Base-by-base conservation (phyloP, 2,113 vertebrate genomes). In the Nematolebias whitei region DNA sequence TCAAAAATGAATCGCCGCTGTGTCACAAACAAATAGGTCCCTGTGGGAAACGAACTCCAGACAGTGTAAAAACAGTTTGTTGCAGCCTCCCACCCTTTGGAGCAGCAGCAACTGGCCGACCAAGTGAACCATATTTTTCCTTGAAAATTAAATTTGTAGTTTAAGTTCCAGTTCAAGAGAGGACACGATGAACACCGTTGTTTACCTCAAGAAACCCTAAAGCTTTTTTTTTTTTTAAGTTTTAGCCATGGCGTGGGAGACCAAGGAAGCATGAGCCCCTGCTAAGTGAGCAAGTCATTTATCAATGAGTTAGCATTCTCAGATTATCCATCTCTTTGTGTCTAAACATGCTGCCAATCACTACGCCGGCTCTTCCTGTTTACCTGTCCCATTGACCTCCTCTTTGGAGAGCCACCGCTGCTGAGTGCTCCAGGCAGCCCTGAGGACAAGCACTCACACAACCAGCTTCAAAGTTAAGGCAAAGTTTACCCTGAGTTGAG, bases 401-500 rank as follows among this genome's bases (percentile, higher is more conserved):
- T 74, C 76, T 87, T 86, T 74, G 80, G 76, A 83, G 71, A 85
- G 85, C 76, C 83, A 80, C 80, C 61, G 66, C 79, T 47, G 52
- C 72, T 82, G 80, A 88, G 79, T 83, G 82, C 79, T 80, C 57
- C 16, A 55, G 51, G 68, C 82, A 74, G 77, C 80, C 79, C 78
- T 7, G 62, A 79, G 84, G 85, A 85, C 88, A 83, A 80, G 85
- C 84, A 78, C 85, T 87, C 80, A 86, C 76, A 82, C 51, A 66
- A 77, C 79, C 74, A 32, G 83, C 82, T 87, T 90, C 87, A 89
- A 90, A 90, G 87, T 87, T 81, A 88, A 89, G 83, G 82, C 88
- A 89, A 87, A 90, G 90, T 90, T 91, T 88, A 91, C 84, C 80
- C 73, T 81, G 74, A 82, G 83, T 87, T 91, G 88, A 90, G 87